Evolutionary conservation across 2,888 invertebrate species (phyloP).

Genomic region (Hyposoter didymator): DNA sequence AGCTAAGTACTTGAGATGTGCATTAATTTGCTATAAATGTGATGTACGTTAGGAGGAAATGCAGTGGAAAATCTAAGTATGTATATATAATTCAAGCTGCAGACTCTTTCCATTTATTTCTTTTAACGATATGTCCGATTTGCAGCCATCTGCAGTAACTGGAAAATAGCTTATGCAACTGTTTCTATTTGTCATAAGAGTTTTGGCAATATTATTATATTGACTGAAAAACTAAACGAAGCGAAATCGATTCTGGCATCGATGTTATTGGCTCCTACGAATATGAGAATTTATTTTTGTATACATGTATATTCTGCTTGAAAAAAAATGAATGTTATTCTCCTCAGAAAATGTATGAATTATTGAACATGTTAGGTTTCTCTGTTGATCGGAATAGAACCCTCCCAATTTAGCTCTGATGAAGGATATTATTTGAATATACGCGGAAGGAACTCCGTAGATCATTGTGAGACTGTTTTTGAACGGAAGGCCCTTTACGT

Average conservation of each 20-base stretch:
- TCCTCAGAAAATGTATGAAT: not conserved
- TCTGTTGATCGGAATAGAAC: not conserved
- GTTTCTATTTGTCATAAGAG: not conserved
- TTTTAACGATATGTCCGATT: conserved; percentile 3
- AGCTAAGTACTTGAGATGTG: conserved; percentile 7
- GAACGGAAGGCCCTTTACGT: not conserved
- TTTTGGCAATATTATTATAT: not conserved
- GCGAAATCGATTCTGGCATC: not conserved
- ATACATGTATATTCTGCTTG: not conserved
- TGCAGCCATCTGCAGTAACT: not conserved
- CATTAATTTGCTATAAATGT: conserved; percentile 36
- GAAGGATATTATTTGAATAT: conserved; percentile 4
- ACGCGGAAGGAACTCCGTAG: not conserved
- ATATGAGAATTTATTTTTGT: not conserved
- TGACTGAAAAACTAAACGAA: not conserved
- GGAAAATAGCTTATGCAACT: not conserved
- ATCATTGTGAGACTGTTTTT: conserved; percentile 16
- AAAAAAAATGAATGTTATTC: not conserved
- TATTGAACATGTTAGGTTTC: not conserved
- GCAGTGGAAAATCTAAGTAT: not conserved
- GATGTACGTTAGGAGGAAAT: not conserved
- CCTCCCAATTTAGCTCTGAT: not conserved
- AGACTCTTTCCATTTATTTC: conserved; percentile 16
- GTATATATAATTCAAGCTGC: conserved; percentile 8
- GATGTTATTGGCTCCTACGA: not conserved